These are phyloP conservation scores for Cyphomyrus plagiostoma DNA, from an alignment of 2,113 vertebrate genomes.

Conservation along the genomic window DNA sequence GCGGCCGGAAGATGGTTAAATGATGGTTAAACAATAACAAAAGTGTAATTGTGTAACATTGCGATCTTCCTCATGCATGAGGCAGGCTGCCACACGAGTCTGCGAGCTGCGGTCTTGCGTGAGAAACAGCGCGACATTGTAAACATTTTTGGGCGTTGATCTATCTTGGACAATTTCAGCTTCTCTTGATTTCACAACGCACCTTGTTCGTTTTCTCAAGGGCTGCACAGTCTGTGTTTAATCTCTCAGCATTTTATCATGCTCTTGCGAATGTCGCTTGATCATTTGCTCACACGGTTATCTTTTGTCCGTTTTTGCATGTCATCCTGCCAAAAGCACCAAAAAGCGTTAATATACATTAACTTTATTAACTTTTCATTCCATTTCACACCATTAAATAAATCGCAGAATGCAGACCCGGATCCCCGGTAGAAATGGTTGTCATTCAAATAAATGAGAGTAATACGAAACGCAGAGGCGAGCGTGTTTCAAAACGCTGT, in stretches of 20 bases:
- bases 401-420: neutral
- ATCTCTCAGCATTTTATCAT: neutral
- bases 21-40: too few species aligned
- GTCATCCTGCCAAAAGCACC: neutral
- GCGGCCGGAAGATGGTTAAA: neutral
- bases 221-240: neutral
- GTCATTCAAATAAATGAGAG: neutral
- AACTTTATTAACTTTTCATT: neutral
- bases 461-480: neutral
- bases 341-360: neutral
- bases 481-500: neutral
- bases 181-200: neutral
- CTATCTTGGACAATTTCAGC: neutral
- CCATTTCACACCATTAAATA: neutral
- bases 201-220: neutral
- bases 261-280: neutral
- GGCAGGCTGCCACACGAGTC: neutral
- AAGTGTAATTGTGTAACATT: neutral
- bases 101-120: neutral
- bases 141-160: neutral
- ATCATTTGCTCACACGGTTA: neutral
- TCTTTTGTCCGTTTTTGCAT: neutral
- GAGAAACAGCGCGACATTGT: neutral
- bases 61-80: neutral
- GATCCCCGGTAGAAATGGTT: neutral